Percentiles rank a stretch among this genome's conserved stretches.
phyloP scores from a whole-genome alignment of 1,140 invertebrate species.

The Caenorhabditis inopinata region DNA sequence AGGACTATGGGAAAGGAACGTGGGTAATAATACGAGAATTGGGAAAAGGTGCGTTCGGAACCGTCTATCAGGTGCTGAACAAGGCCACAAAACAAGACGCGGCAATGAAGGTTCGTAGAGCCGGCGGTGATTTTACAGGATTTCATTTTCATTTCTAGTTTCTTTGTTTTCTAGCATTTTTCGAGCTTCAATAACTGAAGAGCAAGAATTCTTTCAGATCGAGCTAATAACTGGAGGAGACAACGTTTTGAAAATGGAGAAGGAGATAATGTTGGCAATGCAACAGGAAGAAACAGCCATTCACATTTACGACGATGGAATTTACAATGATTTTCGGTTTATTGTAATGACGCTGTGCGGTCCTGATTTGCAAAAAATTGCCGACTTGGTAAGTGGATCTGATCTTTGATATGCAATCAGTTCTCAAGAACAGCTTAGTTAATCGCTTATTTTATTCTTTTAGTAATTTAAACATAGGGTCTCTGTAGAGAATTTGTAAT shows the following conservation, averaged over 20 bases:
- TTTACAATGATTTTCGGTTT: not conserved
- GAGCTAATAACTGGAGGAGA: conserved; percentile 8
- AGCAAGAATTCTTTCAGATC: not conserved
- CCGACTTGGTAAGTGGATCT: not conserved
- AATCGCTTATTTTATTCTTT: too few species aligned
- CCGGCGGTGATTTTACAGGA: not conserved
- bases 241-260: not conserved
- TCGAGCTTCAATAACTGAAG: not conserved
- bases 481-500: too few species aligned
- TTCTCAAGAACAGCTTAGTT: too few species aligned
- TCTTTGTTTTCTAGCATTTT: too few species aligned
- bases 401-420: too few species aligned
- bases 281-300: not conserved
- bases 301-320: not conserved
- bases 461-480: too few species aligned
- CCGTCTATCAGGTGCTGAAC: not conserved
- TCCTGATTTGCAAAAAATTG: not conserved
- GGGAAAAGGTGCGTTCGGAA: not conserved
- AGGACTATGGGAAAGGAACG: not conserved
- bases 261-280: not conserved
- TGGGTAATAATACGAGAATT: not conserved
- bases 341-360: conserved; percentile 16
- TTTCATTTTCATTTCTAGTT: too few species aligned
- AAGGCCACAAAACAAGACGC: not conserved
- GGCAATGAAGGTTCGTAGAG: not conserved